These are phyloP conservation scores for Gymnorhina tibicen DNA, from an alignment of 2,113 vertebrate species.

Conservation along the genomic window DNA sequence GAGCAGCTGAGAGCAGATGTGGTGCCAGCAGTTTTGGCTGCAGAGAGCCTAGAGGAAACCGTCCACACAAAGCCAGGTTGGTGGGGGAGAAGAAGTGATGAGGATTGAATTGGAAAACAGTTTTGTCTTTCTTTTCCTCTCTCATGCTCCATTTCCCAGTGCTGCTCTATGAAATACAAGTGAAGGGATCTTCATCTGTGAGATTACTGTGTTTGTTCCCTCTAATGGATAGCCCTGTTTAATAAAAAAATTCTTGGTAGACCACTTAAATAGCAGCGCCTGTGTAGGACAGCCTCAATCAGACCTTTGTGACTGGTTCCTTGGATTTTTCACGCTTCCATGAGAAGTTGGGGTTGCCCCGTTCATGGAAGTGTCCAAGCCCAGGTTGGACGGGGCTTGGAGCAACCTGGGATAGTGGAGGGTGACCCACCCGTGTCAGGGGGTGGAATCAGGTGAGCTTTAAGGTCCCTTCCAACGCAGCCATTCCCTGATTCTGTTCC, in stretches of 20 bases:
- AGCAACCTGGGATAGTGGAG: background rate
- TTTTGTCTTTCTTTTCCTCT: background rate
- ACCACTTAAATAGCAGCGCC: background rate
- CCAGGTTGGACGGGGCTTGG: accelerated
- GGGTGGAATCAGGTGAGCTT: background rate
- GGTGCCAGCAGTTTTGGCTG: constrained; percentile 78
- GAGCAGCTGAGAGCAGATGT: constrained; percentile 82
- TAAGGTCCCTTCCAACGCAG: background rate
- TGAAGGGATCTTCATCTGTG: background rate
- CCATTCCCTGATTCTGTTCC: background rate
- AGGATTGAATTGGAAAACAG: background rate
- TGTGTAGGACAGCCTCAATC: background rate
- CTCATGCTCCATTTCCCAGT: background rate
- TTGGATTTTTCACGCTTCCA: background rate
- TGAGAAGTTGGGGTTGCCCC: background rate
- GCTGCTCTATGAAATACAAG: background rate
- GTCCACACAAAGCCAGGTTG: constrained; percentile 83
- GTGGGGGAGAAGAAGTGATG: background rate
- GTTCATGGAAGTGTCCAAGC: background rate
- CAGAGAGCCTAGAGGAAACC: constrained; percentile 73
- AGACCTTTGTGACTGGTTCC: background rate
- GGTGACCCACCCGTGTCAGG: background rate
- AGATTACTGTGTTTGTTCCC: background rate
- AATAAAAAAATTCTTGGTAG: background rate
- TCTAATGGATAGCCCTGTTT: background rate